These are phyloP conservation scores for Entelurus aequoreus DNA, from an alignment of 2,113 vertebrate species.

Conservation along the genomic window DNA sequence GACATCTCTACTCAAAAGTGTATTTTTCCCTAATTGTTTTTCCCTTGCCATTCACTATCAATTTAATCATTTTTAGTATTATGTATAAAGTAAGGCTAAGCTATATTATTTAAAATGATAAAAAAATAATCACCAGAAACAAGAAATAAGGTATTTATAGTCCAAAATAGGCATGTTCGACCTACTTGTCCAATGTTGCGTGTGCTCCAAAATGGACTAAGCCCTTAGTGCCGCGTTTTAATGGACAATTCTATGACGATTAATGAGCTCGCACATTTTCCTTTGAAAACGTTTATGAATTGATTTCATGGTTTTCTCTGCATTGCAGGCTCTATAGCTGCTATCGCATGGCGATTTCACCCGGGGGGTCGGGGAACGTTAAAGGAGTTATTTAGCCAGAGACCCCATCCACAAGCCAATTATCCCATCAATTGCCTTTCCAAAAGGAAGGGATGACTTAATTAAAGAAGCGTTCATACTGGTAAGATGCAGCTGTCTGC, in stretches of 20 bases:
- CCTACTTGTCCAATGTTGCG: neutral
- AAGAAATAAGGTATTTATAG: neutral
- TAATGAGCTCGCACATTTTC: conserved; percentile 39
- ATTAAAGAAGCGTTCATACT: conserved; percentile 57
- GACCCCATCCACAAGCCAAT: conserved; percentile 59
- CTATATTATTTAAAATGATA: too few relatives aligned
- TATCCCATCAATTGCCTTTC: conserved; percentile 69
- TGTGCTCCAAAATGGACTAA: neutral
- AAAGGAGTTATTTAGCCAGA: conserved; percentile 61
- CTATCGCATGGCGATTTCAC: conserved; percentile 51
- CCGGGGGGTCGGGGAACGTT: conserved; percentile 16
- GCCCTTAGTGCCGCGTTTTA: neutral
- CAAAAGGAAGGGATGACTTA: conserved; percentile 57
- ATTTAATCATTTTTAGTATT: too few relatives aligned
- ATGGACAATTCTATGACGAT: conserved; percentile 6
- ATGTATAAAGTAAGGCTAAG: too few relatives aligned
- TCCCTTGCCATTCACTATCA: too few relatives aligned
- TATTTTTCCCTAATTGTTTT: too few relatives aligned
- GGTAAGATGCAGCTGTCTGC: conserved; percentile 56
- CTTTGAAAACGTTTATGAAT: conserved; percentile 49
- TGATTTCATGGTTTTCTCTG: conserved; percentile 55
- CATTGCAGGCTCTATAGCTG: conserved; percentile 37
- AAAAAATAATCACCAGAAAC: neutral
- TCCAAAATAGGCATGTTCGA: too few relatives aligned
- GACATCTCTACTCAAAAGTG: too few relatives aligned